Evolutionary conservation across 2,113 vertebrate genomes (phyloP), one percentile per base, ranked within the genome.

Genomic region (Festucalex cinctus): DNA sequence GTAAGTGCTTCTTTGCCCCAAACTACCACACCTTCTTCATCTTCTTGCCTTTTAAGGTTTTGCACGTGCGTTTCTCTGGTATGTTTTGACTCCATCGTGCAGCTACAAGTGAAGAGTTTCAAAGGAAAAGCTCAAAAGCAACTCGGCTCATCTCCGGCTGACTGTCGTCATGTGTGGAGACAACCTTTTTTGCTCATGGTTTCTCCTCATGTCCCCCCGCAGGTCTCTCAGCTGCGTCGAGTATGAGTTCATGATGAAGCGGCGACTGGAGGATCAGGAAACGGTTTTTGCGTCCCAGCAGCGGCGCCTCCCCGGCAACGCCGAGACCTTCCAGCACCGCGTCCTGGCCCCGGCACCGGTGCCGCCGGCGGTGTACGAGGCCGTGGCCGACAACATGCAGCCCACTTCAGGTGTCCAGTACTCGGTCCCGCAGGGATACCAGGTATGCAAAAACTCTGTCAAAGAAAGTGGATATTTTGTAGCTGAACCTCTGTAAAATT

Each of bases 201-300:
- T 17, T 5, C 6, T 37, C 6, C 59, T 35, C 19, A 37, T n/a
- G 2, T 44, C 37, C 2, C 2, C 69, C 44, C 22, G 16, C 76
- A 90, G 88, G 86, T 87, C 78, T 87, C 75, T 66, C 81, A 74
- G 81, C 79, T 84, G 75, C 78, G 66, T 22, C 22, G 91, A 98
- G 93, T 91, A 98, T 99, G 97, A 94, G 87, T 90, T 90, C 95
- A 98, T 93, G 93, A 99, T 99, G 97, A 99, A 98, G 95, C 93
- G 97, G 48, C 94, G 96, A 86, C 89, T 95, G 92, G 97, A 98
- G 83, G 97, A 99, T 90, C 96, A 96, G 93, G 97, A 98, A 90
- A 88, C 95, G 16, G 94, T 95, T 84, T 98, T 98, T 56, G 91
- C 94, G 69, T 88, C 96, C 66, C 97, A 97, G 92, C 96, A 97